Evolutionary conservation across 2,888 invertebrate species (phyloP), one percentile per base, ranked within the genome.

Genomic region (Chymomyza amoena): DNA sequence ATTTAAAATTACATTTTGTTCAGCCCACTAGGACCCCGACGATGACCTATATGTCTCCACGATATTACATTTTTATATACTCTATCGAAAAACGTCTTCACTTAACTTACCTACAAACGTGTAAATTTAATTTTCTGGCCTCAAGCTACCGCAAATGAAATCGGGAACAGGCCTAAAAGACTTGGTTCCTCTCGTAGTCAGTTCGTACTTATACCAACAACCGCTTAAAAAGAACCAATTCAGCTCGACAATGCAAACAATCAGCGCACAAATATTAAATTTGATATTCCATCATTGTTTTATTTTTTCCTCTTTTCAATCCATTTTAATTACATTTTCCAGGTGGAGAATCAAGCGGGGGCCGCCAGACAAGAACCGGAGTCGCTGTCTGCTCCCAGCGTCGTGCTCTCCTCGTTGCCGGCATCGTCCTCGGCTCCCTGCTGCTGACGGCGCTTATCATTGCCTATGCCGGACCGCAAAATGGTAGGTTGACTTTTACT

Each of bases 351-450:
- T 91, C 91, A 72, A 92, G 90, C 71, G 89, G 91, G 69, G 91
- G 90, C 64, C 89, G 92, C 68, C 91, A 90, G 87, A 90, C 90
- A 70, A 88, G 92, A 73, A 90, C 89, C 75, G 95, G 96, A 20
- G 95, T 97, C 73, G 96, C 96, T 18, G 96, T 97, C 51, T 97
- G 97, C 90, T 97, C 97, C 5, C 97, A 97, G 90, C 95, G 96
- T 72, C 94, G 96, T 80, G 97, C 97, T 52, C 93, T 97, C 9
- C 95, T 95, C 89, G 94, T 98, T 73, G 95, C 96, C 61, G 95
- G 95, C 62, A 92, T 96, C 70, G 95, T 97, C 51, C 95, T 97
- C 90, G 94, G 95, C 6, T 94, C 96, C 45, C 94, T 97, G 85
- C 95, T 97, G 90, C 94, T 95, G 81, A 95, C 96, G 68, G 96